A percentile compares a stretch with the other conserved stretches of the same genome.
phyloP scores from a whole-genome alignment of 2,888 invertebrate genomes.

The Meteorus colon region DNA sequence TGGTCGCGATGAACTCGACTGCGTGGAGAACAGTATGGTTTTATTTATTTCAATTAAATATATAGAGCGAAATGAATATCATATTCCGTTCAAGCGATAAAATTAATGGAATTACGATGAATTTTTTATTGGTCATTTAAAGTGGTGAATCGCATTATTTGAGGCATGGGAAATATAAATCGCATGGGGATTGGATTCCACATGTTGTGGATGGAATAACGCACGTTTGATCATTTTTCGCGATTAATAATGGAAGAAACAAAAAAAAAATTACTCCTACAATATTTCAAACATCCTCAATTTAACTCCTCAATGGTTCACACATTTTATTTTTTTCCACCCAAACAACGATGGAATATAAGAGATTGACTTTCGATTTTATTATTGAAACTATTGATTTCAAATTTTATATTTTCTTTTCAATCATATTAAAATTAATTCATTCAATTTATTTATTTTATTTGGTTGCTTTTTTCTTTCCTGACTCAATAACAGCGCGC shows the following conservation, averaged over 20 bases:
- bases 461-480: conserved; percentile 49
- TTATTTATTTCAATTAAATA: conserved; percentile 33
- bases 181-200: neutral
- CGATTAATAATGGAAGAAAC: neutral
- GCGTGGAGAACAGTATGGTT: conserved; percentile 69
- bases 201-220: neutral
- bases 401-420: conserved; percentile 45
- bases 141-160: neutral
- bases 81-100: neutral
- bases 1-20: conserved; percentile 83
- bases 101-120: neutral
- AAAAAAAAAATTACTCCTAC: neutral
- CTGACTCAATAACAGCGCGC: conserved; percentile 51
- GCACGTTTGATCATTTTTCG: neutral
- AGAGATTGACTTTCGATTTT: neutral
- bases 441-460: conserved; percentile 31
- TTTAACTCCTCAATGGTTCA: neutral
- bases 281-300: neutral
- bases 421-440: conserved; percentile 63
- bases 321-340: neutral
- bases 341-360: neutral
- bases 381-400: neutral
- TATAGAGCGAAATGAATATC: neutral
- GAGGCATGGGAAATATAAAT: neutral
- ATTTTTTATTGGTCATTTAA: neutral